A percentile compares a stretch with the other conserved stretches of the same genome.
Conservation (phyloP, 1,140 invertebrate species). For the Bombus breviceps region DNA sequence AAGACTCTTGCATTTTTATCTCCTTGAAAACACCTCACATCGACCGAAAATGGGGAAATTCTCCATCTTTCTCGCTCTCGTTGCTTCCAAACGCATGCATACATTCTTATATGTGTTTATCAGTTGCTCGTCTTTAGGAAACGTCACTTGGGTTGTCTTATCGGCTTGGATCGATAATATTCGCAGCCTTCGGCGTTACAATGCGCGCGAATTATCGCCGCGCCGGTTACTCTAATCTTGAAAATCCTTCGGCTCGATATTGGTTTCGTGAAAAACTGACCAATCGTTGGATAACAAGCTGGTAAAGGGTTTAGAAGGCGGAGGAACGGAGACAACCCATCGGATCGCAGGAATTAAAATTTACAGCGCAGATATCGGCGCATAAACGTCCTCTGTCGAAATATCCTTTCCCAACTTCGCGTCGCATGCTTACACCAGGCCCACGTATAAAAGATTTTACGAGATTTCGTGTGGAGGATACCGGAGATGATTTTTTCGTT, state of each 20-base stretch:
- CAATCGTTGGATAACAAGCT: background rate
- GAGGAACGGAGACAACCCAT: background rate
- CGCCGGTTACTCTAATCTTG: conserved; percentile 37
- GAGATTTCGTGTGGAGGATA: conserved; percentile 27
- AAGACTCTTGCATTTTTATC: background rate
- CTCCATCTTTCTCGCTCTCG: background rate
- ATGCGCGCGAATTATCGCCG: conserved; percentile 39
- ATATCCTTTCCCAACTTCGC: conserved; percentile 39
- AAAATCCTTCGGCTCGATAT: conserved; percentile 35
- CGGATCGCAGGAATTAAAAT: conserved; percentile 42
- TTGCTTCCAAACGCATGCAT: background rate
- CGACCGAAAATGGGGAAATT: background rate
- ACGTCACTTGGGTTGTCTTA: background rate
- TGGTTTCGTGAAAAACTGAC: conserved; percentile 19
- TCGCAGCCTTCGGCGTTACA: conserved; percentile 31
- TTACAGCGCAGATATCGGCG: conserved; percentile 45
- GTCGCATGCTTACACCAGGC: conserved; percentile 5
- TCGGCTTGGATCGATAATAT: conserved; percentile 24
- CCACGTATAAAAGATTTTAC: conserved; percentile 50
- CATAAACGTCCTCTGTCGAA: conserved; percentile 45
- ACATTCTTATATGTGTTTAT: background rate
- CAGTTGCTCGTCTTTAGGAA: background rate
- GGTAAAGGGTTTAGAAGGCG: too few relatives aligned
- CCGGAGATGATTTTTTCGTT: background rate
- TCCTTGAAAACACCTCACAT: too few relatives aligned